Percentiles rank a stretch among this genome's conserved stretches.
phyloP scores from a whole-genome alignment of 2,888 invertebrate genomes.

The Sinopyrophorus schimmeli region DNA sequence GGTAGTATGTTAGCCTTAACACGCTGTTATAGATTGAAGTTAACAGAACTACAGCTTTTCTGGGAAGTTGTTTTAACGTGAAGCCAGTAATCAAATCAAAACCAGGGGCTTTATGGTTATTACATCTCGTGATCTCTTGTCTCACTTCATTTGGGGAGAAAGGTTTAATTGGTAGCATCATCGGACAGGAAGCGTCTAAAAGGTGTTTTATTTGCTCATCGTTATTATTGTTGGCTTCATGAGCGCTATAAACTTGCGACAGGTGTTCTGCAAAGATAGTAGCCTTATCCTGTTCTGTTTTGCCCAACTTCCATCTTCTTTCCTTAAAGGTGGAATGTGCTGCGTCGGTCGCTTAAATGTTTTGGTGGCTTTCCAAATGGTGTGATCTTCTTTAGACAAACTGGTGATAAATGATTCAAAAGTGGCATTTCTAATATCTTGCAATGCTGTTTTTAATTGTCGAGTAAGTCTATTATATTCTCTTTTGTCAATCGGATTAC shows the following conservation, averaged over 20 bases:
- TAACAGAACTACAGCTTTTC: conserved; percentile 3
- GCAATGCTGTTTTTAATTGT: too few relatives aligned
- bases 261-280: neutral
- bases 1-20: conserved; percentile 4
- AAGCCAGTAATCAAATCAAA: conserved; percentile 1
- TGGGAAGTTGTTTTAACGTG: conserved; percentile 9
- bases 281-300: conserved; percentile 18
- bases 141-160: conserved; percentile 1
- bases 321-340: conserved; percentile 14
- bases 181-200: neutral
- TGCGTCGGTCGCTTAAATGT: conserved; percentile 9
- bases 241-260: neutral
- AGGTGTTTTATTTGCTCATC: neutral
- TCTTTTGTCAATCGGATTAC: conserved; percentile 3
- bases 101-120: conserved; percentile 1
- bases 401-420: conserved; percentile 5
- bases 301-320: conserved; percentile 17
- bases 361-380: conserved; percentile 24
- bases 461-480: too few relatives aligned
- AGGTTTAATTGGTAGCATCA: conserved; percentile 1
- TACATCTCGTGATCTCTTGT: conserved; percentile 4
- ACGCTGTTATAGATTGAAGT: conserved; percentile 6
- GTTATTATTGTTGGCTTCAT: neutral
- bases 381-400: conserved; percentile 17
- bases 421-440: too few relatives aligned